Conservation (phyloP, 2,888 invertebrate genomes). For the Zygogramma bicolorata region DNA sequence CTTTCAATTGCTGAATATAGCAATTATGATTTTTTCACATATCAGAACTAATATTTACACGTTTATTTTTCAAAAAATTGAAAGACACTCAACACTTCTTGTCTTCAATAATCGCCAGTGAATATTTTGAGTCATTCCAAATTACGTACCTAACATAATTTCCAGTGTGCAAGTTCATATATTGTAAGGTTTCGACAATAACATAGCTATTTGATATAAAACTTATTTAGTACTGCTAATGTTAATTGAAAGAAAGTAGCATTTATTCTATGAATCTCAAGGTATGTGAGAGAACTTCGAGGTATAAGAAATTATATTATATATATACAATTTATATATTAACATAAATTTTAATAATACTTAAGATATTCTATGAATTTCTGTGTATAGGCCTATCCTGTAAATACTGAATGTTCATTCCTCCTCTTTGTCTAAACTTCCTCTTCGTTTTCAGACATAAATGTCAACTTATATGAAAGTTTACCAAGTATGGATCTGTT, state of each 20-base stretch:
- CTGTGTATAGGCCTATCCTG: constrained; percentile 63
- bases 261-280: constrained; percentile 65
- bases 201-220: constrained; percentile 68
- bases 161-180: constrained; percentile 64
- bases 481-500: constrained; percentile 39
- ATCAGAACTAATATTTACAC: too few relatives aligned
- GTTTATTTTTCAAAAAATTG: too few relatives aligned
- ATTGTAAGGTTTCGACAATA: constrained; percentile 68
- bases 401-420: constrained; percentile 61
- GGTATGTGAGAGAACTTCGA: constrained; percentile 63
- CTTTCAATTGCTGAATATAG: too few relatives aligned
- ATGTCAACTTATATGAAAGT: constrained; percentile 35
- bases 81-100: too few relatives aligned
- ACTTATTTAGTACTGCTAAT: constrained; percentile 64
- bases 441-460: constrained; percentile 39
- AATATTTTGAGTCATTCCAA: constrained; percentile 64
- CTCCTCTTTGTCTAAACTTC: constrained; percentile 44
- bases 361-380: constrained; percentile 62
- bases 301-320: constrained; percentile 57
- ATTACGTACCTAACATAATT: constrained; percentile 66
- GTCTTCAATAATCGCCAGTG: constrained; percentile 25
- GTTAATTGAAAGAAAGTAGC: constrained; percentile 64
- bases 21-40: too few relatives aligned
- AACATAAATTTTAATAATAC: constrained; percentile 62
- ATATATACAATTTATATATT: constrained; percentile 64